Conservation (phyloP, 2,797 vertebrate genomes). For the Ctenopoma multispine region DNA sequence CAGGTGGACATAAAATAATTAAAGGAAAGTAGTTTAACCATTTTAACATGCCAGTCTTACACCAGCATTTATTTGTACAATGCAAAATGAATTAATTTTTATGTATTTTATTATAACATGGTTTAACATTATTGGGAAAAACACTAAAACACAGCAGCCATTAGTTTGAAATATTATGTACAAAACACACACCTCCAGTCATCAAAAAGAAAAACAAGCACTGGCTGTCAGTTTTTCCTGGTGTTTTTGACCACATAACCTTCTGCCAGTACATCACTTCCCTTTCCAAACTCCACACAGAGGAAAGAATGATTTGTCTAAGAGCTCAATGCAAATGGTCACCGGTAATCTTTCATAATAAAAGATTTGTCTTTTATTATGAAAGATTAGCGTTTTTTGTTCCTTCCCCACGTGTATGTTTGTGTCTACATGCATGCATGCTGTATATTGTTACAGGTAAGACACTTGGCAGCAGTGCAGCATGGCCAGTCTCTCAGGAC, state of each 20-base stretch:
- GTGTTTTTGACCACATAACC: conserved; percentile 53
- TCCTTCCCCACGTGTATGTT: conserved; percentile 16
- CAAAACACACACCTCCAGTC: conserved; percentile 22
- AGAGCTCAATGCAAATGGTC: conserved; percentile 39
- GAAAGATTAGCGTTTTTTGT: conserved; percentile 44
- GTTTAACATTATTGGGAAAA: conserved; percentile 3
- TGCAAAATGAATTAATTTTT: neutral
- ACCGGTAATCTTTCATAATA: conserved; percentile 35
- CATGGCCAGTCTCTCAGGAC: conserved; percentile 43
- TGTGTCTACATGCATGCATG: conserved; percentile 13
- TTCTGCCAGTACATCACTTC: conserved; percentile 42
- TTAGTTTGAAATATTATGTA: conserved; percentile 6
- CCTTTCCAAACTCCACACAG: conserved; percentile 42
- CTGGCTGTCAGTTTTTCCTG: conserved; percentile 38
- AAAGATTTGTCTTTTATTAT: conserved; percentile 41
- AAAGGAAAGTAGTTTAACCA: conserved; percentile 44
- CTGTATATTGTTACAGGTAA: conserved; percentile 38
- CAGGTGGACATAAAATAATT: conserved; percentile 45
- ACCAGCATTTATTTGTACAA: conserved; percentile 13
- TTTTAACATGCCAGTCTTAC: conserved; percentile 40
- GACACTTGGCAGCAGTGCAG: conserved; percentile 20
- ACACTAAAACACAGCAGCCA: conserved; percentile 12
- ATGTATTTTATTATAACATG: neutral
- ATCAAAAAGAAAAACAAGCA: conserved; percentile 8
- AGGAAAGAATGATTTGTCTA: conserved; percentile 37